Evolutionary conservation across 2,797 vertebrate species (phyloP).

Genomic region (Ispidina picta): DNA sequence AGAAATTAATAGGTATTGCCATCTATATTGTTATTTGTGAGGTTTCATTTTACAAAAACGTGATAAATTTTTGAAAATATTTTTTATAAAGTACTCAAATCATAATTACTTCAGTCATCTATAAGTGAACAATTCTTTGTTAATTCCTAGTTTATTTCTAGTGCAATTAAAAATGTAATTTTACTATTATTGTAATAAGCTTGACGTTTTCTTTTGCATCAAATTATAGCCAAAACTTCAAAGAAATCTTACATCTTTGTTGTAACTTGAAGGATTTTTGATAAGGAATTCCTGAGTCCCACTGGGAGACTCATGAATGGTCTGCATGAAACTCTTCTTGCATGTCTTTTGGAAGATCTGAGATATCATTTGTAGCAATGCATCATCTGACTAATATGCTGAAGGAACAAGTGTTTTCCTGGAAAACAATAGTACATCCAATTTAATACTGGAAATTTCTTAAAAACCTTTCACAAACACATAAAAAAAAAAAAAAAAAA

Average conservation of each 20-base stretch:
- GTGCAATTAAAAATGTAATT: neutral
- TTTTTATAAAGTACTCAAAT: neutral
- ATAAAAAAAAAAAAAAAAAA: neutral
- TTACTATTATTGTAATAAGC: neutral
- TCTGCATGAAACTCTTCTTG: neutral
- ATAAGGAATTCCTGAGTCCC: neutral
- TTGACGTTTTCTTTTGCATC: neutral
- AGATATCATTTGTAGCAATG: neutral
- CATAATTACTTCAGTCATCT: neutral
- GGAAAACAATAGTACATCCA: neutral
- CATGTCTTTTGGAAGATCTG: neutral
- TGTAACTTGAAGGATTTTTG: neutral
- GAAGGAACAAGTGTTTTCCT: constrained; percentile 9
- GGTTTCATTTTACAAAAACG: neutral
- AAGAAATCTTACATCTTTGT: neutral
- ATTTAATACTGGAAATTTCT: neutral
- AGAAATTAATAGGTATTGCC: neutral
- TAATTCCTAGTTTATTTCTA: neutral
- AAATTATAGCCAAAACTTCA: neutral
- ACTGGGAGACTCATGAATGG: neutral
- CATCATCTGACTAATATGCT: neutral
- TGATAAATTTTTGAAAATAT: neutral
- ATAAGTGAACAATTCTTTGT: neutral
- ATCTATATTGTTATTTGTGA: neutral
- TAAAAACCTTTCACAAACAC: constrained; percentile 7